A percentile compares a stretch with the other conserved stretches of the same genome.
Evolutionary conservation across 1,140 invertebrate species (phyloP).

Genomic region (Andricus grossulariae): DNA sequence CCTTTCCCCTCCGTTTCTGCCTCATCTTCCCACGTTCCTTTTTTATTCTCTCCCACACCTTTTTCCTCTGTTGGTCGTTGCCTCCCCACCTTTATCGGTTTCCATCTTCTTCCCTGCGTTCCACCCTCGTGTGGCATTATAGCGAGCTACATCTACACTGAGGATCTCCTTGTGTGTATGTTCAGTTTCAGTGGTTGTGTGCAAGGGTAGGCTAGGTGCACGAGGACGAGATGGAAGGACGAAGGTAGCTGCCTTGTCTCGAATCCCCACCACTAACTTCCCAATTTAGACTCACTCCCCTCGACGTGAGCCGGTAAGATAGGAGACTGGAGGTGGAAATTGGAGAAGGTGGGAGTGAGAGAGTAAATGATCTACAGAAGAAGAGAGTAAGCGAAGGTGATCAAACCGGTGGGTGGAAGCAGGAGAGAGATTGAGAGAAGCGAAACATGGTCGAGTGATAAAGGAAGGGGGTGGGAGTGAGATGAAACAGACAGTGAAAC

Average conservation of each 20-base stretch:
- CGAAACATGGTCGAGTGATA: slow-evolving; percentile 39
- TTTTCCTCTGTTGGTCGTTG: slow-evolving; percentile 22
- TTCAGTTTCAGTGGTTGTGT: slow-evolving; percentile 30
- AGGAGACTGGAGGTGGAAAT: not conserved
- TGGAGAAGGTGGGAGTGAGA: not conserved
- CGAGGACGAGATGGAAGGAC: slow-evolving; percentile 45
- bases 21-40: too few species aligned
- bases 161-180: slow-evolving; percentile 41
- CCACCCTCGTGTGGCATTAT: slow-evolving; percentile 1
- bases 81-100: slow-evolving; percentile 38
- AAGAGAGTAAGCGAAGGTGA: slow-evolving; percentile 39
- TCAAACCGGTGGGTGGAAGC: too few species aligned
- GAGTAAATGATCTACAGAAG: slow-evolving; percentile 29
- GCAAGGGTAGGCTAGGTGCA: slow-evolving; percentile 48
- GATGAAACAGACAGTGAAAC: slow-evolving; percentile 35
- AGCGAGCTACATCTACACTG: slow-evolving; percentile 41
- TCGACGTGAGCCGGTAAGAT: slow-evolving; percentile 35
- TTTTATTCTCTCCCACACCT: not conserved
- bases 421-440: slow-evolving; percentile 39
- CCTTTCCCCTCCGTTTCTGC: too few species aligned
- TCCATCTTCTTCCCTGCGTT: not conserved
- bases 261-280: slow-evolving; percentile 53
- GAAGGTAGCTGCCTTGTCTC: slow-evolving; percentile 65
- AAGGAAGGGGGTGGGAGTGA: slow-evolving; percentile 48
- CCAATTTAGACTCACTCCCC: slow-evolving; percentile 68